These are phyloP conservation scores for Bos javanicus DNA, from an alignment of 2,113 vertebrate genomes.

Conservation along the genomic window DNA sequence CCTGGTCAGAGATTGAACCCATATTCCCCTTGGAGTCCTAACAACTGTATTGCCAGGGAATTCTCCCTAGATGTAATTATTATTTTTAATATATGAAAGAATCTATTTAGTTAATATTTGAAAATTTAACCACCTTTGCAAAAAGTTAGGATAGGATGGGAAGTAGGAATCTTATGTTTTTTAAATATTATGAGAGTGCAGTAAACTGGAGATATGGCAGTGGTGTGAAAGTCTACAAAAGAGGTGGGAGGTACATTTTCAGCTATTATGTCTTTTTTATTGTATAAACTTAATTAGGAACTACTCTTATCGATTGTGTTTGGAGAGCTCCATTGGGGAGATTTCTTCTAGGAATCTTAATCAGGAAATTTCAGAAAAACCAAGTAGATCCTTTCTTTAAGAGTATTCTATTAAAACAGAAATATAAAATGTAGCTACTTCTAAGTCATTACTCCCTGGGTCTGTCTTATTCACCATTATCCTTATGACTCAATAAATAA, in stretches of 20 bases:
- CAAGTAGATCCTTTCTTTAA: not conserved
- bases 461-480: not conserved
- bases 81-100: not conserved
- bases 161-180: not conserved
- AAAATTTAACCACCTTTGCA: not conserved
- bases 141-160: not conserved
- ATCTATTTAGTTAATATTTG: not conserved
- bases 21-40: not conserved
- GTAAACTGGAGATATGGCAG: not conserved
- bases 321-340: not conserved
- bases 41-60: not conserved
- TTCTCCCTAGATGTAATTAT: not conserved
- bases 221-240: accelerated
- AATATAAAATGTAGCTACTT: not conserved
- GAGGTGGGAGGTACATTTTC: not conserved
- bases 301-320: not conserved
- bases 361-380: not conserved
- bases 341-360: not conserved
- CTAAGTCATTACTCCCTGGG: not conserved
- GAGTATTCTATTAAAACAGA: not conserved
- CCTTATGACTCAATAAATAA: not conserved
- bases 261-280: not conserved
- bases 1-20: not conserved
- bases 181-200: not conserved
- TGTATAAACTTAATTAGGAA: not conserved